Percentiles rank a stretch among this genome's conserved stretches.
These are phyloP conservation scores for Pseudomugil gertrudae DNA, from an alignment of 2,797 vertebrate species.

Conservation along the genomic window DNA sequence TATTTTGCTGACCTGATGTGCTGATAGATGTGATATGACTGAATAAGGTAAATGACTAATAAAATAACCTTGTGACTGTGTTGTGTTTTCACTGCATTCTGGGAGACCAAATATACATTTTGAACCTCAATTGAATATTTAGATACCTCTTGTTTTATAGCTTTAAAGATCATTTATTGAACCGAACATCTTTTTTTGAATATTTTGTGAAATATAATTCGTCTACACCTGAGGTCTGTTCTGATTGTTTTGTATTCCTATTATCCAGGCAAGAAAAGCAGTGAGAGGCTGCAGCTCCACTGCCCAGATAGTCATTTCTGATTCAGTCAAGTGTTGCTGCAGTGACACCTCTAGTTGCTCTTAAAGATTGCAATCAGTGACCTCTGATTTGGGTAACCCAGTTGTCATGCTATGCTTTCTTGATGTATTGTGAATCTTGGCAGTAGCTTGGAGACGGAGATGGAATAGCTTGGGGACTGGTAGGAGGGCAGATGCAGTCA, in stretches of 20 bases:
- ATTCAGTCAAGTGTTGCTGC: constrained; percentile 66
- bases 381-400: constrained; percentile 76
- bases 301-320: constrained; percentile 68
- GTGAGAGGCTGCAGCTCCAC: constrained; percentile 28
- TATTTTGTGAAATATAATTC: constrained; percentile 12
- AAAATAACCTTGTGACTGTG: too few relatives aligned
- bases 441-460: constrained; percentile 47
- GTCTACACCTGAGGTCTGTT: constrained; percentile 12
- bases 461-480: constrained; percentile 43
- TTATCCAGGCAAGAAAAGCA: constrained; percentile 21
- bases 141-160: background rate
- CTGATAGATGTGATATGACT: too few relatives aligned
- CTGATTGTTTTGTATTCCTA: constrained; percentile 32
- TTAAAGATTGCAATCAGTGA: constrained; percentile 81
- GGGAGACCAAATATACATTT: background rate
- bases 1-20: too few relatives aligned
- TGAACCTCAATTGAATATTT: background rate
- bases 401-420: constrained; percentile 65
- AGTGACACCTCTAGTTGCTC: constrained; percentile 74
- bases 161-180: constrained; percentile 4
- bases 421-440: constrained; percentile 61
- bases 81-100: background rate
- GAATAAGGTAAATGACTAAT: too few relatives aligned
- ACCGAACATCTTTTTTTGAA: constrained; percentile 20
- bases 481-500: constrained; percentile 1